phyloP scores from a whole-genome alignment of 2,888 invertebrate species.

The Zootermopsis nevadensis region DNA sequence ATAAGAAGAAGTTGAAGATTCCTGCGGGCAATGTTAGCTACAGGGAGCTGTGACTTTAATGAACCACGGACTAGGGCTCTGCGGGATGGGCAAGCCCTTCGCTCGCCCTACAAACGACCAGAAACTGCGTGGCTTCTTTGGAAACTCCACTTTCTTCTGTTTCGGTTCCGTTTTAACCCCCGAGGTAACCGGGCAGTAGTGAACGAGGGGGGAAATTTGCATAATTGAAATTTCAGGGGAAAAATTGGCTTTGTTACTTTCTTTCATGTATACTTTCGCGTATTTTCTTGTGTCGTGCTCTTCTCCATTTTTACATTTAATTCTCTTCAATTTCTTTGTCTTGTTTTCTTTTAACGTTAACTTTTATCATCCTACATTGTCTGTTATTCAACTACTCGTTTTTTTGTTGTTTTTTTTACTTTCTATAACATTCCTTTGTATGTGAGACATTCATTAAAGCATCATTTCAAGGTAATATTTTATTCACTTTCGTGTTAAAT shows the following conservation, averaged over 20 bases:
- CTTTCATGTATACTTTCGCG: conserved; percentile 7
- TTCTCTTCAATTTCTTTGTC: too few species aligned
- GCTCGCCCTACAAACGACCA: conserved; percentile 37
- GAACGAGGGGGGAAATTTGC: conserved; percentile 51
- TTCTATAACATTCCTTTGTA: too few species aligned
- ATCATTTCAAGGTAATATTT: too few species aligned
- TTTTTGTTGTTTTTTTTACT: too few species aligned
- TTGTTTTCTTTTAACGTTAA: too few species aligned
- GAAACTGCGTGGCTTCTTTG: conserved; percentile 40
- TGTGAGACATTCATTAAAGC: too few species aligned
- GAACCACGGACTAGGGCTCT: too few species aligned
- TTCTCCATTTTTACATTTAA: too few species aligned
- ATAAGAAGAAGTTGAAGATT: conserved; percentile 26
- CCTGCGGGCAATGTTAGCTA: conserved; percentile 15
- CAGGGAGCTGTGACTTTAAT: conserved; percentile 35
- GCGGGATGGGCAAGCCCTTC: too few species aligned
- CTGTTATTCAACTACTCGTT: too few species aligned
- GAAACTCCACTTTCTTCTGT: conserved; percentile 44
- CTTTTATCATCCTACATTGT: too few species aligned
- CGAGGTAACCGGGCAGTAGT: conserved; percentile 38
- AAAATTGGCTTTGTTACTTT: conserved; percentile 48
- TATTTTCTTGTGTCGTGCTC: conserved; percentile 46
- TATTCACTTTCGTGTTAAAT: too few species aligned
- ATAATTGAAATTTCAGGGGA: conserved; percentile 54
- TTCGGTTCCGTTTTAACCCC: conserved; percentile 27